phyloP scores from a whole-genome alignment of 2,113 vertebrate genomes.

The Semnopithecus entellus region DNA sequence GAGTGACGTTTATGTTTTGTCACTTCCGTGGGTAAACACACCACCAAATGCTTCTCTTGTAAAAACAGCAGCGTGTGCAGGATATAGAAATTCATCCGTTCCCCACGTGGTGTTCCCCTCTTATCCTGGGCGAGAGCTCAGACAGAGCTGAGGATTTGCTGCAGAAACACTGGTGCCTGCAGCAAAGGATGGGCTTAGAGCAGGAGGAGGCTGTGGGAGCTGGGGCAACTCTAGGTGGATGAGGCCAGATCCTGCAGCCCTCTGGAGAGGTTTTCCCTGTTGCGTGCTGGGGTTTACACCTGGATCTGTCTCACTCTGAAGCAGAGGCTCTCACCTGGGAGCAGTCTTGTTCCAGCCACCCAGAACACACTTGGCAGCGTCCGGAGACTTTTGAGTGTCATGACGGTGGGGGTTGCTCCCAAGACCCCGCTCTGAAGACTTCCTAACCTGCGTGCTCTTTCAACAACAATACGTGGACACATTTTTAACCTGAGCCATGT shows the following conservation, averaged over 20 bases:
- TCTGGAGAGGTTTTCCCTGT: too few relatives aligned
- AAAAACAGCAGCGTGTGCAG: not conserved
- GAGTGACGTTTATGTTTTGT: not conserved
- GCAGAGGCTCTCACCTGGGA: not conserved
- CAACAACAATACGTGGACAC: rapidly evolving
- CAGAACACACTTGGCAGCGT: rapidly evolving
- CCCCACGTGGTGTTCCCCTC: not conserved
- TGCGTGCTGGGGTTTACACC: too few relatives aligned
- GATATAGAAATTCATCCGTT: not conserved
- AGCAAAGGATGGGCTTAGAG: too few relatives aligned
- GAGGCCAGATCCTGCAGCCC: too few relatives aligned
- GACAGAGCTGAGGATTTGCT: not conserved
- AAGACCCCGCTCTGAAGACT: not conserved
- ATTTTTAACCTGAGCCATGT: not conserved
- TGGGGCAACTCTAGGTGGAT: too few relatives aligned
- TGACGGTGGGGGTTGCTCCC: not conserved
- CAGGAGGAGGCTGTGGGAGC: too few relatives aligned
- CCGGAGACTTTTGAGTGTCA: not conserved
- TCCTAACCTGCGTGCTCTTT: not conserved
- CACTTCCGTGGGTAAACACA: not conserved
- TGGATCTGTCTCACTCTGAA: too few relatives aligned
- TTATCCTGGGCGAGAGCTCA: not conserved
- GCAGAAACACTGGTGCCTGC: not conserved
- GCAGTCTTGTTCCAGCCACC: not conserved
- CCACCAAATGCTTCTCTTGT: not conserved